Evolutionary conservation across 2,113 vertebrate genomes (phyloP).

Genomic region (Barnardius zonarius): DNA sequence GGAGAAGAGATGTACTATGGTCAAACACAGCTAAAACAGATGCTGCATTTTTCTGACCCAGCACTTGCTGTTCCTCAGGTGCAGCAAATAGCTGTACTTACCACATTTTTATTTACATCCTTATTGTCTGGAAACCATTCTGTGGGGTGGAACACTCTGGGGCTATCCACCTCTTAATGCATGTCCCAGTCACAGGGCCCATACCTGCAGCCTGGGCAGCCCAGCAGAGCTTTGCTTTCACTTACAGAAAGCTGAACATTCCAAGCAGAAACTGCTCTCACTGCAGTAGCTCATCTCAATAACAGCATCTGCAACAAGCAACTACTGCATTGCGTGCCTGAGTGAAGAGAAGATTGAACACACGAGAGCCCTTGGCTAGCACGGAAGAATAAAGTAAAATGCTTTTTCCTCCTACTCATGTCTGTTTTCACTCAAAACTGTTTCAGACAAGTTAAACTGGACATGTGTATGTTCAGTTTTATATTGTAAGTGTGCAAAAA

Average conservation of each 20-base stretch:
- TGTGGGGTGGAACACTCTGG: neutral
- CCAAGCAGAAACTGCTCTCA: neutral
- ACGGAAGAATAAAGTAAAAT: neutral
- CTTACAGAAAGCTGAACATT: neutral
- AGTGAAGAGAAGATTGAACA: neutral
- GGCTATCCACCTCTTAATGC: neutral
- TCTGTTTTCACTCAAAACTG: neutral
- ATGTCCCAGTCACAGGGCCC: neutral
- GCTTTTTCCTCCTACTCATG: neutral
- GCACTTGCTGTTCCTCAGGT: neutral
- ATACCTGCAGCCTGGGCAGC: neutral
- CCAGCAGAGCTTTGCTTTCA: neutral
- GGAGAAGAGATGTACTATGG: neutral
- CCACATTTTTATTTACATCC: neutral
- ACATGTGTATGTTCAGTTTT: neutral
- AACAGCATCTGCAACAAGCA: neutral
- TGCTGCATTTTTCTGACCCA: neutral
- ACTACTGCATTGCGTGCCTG: neutral
- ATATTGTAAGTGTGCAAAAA: neutral
- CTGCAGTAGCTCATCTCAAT: neutral
- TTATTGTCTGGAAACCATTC: neutral
- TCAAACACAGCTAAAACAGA: neutral
- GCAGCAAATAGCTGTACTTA: neutral
- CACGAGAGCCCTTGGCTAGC: fast-evolving
- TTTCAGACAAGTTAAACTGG: neutral